phyloP scores from a whole-genome alignment of 2,888 invertebrate genomes.

The Crossocerus cetratus region DNA sequence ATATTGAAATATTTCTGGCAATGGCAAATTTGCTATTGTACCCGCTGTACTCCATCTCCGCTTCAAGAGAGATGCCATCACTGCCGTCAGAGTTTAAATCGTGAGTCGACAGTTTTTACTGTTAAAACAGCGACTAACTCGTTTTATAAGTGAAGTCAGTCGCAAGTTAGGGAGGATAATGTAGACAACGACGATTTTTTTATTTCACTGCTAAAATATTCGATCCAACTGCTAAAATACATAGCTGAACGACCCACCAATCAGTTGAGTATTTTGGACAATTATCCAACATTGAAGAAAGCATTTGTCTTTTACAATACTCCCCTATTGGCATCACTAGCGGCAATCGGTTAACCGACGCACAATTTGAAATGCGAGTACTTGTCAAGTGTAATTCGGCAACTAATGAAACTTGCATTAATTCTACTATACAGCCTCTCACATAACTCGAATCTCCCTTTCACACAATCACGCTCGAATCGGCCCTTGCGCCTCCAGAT shows the following conservation, averaged over 20 bases:
- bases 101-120: not conserved
- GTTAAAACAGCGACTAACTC: not conserved
- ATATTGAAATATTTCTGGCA: not conserved
- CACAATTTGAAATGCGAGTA: not conserved
- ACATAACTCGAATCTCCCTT: not conserved
- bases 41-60: not conserved
- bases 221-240: not conserved
- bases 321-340: not conserved
- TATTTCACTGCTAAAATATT: too few relatives aligned
- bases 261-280: not conserved
- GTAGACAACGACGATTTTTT: not conserved
- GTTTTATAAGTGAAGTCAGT: not conserved
- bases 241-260: not conserved
- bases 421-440: not conserved
- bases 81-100: not conserved
- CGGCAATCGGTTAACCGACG: not conserved
- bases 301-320: not conserved
- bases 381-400: not conserved
- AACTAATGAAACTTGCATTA: not conserved
- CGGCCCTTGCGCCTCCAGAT: not conserved
- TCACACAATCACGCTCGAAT: not conserved
- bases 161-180: not conserved
- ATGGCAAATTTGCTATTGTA: not conserved
- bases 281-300: not conserved
- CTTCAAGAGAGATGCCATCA: not conserved